Evolutionary conservation across 2,113 vertebrate species (phyloP).

Genomic region (Amazona vittata): DNA sequence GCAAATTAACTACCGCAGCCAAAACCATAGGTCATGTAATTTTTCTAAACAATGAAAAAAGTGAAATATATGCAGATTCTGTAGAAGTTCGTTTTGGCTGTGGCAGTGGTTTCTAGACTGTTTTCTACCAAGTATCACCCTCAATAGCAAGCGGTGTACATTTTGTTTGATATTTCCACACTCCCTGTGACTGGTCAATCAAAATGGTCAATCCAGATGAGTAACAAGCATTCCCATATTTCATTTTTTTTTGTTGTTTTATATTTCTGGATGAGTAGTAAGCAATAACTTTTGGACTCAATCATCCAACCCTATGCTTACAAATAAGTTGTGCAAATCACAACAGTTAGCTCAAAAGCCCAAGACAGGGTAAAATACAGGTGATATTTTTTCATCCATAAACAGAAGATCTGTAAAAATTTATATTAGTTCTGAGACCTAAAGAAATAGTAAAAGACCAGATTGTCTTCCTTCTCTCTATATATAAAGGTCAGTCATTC

Average conservation of each 20-base stretch:
- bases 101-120: not conserved
- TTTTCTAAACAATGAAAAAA: not conserved
- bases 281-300: not conserved
- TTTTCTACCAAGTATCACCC: not conserved
- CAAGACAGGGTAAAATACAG: not conserved
- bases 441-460: not conserved
- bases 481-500: not conserved
- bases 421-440: not conserved
- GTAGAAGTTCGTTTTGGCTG: not conserved
- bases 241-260: not conserved
- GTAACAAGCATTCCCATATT: not conserved
- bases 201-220: not conserved
- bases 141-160: not conserved
- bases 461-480: not conserved
- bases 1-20: not conserved
- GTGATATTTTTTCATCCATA: not conserved
- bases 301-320: not conserved
- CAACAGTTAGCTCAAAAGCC: not conserved
- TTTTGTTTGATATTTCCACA: not conserved
- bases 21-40: not conserved
- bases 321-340: not conserved
- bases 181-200: not conserved
- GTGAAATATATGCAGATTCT: not conserved
- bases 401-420: not conserved
- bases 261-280: not conserved